Evolutionary conservation across 1,140 invertebrate species (phyloP).

Genomic region (Colletes latitarsis): DNA sequence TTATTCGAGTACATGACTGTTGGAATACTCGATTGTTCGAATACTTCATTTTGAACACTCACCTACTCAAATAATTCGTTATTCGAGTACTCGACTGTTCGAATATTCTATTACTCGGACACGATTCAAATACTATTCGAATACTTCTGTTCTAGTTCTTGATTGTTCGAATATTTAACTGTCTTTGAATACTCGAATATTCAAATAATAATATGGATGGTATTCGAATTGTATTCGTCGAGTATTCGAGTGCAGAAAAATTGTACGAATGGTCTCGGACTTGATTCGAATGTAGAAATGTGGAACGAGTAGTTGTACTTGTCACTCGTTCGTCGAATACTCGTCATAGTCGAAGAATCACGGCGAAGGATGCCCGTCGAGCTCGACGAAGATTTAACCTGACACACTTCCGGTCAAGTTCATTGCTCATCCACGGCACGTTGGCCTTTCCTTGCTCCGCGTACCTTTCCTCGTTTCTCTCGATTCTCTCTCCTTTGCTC

Average conservation of each 20-base stretch:
- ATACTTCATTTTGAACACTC: too few relatives aligned
- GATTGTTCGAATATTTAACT: too few relatives aligned
- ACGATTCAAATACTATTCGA: too few relatives aligned
- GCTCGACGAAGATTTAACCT: conserved; percentile 68
- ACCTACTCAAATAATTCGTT: too few relatives aligned
- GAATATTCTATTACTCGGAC: too few relatives aligned
- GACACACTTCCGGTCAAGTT: conserved; percentile 79
- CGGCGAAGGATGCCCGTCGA: conserved; percentile 38
- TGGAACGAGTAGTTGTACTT: not conserved
- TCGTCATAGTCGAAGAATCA: conserved; percentile 39
- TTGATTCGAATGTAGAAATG: too few relatives aligned
- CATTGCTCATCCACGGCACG: conserved; percentile 73
- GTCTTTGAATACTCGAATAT: not conserved
- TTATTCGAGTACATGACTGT: too few relatives aligned
- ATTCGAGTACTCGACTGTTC: too few relatives aligned
- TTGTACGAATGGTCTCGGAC: too few relatives aligned
- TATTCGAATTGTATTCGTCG: not conserved
- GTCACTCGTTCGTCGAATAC: not conserved
- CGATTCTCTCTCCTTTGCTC: conserved; percentile 20
- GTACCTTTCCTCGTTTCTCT: conserved; percentile 21
- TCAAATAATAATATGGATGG: not conserved
- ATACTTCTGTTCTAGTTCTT: too few relatives aligned
- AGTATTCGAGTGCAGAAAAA: not conserved
- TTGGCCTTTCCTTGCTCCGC: conserved; percentile 47
- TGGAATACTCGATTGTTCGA: too few relatives aligned